These are phyloP conservation scores for Hydrolagus affinis DNA, from an alignment of 2,113 vertebrate species.

Conservation along the genomic window DNA sequence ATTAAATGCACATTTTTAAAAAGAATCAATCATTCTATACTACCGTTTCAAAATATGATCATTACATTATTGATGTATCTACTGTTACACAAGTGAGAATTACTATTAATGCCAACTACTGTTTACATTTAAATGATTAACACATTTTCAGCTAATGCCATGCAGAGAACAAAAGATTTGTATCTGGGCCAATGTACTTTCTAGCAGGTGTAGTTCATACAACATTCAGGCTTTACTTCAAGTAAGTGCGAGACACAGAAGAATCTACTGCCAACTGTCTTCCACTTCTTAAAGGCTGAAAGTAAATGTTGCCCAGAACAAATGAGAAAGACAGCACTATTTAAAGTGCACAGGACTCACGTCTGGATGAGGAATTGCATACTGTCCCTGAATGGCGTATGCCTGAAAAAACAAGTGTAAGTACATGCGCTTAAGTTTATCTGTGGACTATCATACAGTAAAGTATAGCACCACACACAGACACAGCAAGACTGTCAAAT, in stretches of 20 bases:
- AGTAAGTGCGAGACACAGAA: slow-evolving; percentile 9
- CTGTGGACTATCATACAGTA: not conserved
- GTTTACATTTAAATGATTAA: slow-evolving; percentile 46
- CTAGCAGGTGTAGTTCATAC: slow-evolving; percentile 36
- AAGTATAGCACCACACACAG: not conserved
- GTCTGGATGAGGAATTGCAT: slow-evolving; percentile 82
- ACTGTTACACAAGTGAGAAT: slow-evolving; percentile 50
- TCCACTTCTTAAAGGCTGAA: slow-evolving; percentile 42
- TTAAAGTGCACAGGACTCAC: slow-evolving; percentile 67
- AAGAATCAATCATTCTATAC: slow-evolving; percentile 42
- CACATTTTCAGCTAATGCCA: slow-evolving; percentile 41
- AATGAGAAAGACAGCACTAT: slow-evolving; percentile 44
- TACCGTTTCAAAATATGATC: not conserved
- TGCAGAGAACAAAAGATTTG: slow-evolving; percentile 48
- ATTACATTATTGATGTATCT: slow-evolving; percentile 37
- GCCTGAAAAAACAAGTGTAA: slow-evolving; percentile 60
- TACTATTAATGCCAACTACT: slow-evolving; percentile 51
- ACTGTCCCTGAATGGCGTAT: slow-evolving; percentile 81
- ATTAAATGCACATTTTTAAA: slow-evolving; percentile 38
- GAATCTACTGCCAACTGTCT: not conserved
- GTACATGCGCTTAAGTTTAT: slow-evolving; percentile 32
- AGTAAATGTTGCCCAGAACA: slow-evolving; percentile 54
- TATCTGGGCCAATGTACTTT: slow-evolving; percentile 54
- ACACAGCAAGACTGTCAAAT: not conserved
- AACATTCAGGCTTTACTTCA: slow-evolving; percentile 26